Evolutionary conservation across 2,888 invertebrate species (phyloP).

Genomic region (Mesoligia furuncula): DNA sequence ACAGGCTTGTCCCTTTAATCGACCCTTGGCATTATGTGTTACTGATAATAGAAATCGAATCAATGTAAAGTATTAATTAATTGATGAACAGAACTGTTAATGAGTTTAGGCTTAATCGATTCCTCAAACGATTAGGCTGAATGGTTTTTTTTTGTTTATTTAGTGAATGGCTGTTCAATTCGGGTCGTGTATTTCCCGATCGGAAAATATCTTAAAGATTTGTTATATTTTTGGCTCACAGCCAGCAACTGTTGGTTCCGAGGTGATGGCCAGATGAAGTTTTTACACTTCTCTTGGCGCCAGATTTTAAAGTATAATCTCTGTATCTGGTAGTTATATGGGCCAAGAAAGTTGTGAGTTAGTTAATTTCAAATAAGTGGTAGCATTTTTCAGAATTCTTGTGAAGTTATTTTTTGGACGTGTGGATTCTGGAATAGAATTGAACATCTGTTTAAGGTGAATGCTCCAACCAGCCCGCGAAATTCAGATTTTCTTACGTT

Average conservation of each 20-base stretch:
- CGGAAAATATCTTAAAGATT: constrained; percentile 33
- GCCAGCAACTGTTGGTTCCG: constrained; percentile 36
- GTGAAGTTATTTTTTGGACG: not conserved
- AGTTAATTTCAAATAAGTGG: constrained; percentile 9
- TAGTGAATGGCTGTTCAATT: constrained; percentile 18
- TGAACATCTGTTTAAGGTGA: not conserved
- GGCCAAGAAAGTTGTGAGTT: constrained; percentile 27
- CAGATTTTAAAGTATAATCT: constrained; percentile 32
- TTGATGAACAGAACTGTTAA: constrained; percentile 43
- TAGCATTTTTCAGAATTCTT: not conserved
- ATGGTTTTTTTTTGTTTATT: constrained; percentile 11
- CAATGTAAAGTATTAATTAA: constrained; percentile 54
- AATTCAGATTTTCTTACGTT: no score
- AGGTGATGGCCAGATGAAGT: constrained; percentile 30
- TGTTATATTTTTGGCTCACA: constrained; percentile 34
- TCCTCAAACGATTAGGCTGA: constrained; percentile 5
- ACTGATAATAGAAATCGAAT: constrained; percentile 55
- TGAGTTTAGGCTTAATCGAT: constrained; percentile 23
- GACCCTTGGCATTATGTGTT: constrained; percentile 46
- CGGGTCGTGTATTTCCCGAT: constrained; percentile 16
- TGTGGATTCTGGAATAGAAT: not conserved
- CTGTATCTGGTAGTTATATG: constrained; percentile 11
- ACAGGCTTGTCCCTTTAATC: constrained; percentile 50
- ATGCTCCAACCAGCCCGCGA: no score
- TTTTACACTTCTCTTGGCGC: constrained; percentile 41